Percentiles rank a stretch among this genome's conserved stretches.
These are phyloP conservation scores for Sturmia bella DNA, from an alignment of 2,888 invertebrate species.

Conservation along the genomic window DNA sequence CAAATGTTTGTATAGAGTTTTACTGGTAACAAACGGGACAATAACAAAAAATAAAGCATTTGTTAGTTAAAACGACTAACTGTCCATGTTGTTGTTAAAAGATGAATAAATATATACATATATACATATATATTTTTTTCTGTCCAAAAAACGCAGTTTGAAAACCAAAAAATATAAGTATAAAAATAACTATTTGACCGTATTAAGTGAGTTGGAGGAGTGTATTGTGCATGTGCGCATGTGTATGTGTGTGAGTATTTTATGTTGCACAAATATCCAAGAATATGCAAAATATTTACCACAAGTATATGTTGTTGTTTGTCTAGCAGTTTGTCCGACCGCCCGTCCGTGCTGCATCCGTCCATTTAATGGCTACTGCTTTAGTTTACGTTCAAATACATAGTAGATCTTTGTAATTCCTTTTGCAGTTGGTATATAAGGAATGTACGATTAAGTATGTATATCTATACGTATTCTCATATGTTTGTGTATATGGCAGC, in stretches of 20 bases:
- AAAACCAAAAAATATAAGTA: constrained; percentile 17
- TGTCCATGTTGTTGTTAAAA: constrained; percentile 65
- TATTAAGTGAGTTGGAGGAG: constrained; percentile 49
- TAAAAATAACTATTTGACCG: constrained; percentile 29
- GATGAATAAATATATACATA: constrained; percentile 46
- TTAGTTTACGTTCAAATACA: constrained; percentile 51
- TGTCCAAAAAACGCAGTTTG: constrained; percentile 32
- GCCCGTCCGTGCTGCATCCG: constrained; percentile 23
- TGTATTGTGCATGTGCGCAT: not conserved
- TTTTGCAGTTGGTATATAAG: constrained; percentile 21
- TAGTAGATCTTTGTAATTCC: constrained; percentile 39
- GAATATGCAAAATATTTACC: constrained; percentile 63
- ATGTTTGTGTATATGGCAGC: not conserved
- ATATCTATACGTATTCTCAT: not conserved
- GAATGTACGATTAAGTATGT: not conserved
- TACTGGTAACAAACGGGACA: constrained; percentile 40
- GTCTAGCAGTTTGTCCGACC: constrained; percentile 2
- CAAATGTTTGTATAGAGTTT: constrained; percentile 64
- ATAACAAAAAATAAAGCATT: constrained; percentile 51
- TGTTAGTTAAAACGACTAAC: constrained; percentile 68
- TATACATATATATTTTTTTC: constrained; percentile 10
- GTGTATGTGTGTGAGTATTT: not conserved
- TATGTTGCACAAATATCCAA: constrained; percentile 10
- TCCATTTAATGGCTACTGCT: constrained; percentile 67
- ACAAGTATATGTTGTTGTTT: constrained; percentile 27